Evolutionary conservation across 2,113 vertebrate species (phyloP).

Genomic region (Holacanthus passer): DNA sequence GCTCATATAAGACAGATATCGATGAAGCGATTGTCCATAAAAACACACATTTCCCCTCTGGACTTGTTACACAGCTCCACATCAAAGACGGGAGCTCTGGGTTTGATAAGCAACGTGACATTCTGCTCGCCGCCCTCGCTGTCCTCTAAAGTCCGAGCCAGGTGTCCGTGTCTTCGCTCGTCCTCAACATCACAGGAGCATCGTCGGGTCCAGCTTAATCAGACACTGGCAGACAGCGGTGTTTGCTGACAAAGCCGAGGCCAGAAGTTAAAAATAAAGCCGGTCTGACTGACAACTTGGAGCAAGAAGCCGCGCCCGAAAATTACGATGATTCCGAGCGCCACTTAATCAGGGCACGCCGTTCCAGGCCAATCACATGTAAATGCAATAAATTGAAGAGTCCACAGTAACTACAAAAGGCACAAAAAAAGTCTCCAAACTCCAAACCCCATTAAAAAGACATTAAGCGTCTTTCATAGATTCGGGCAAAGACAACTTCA

Average conservation of each 20-base stretch:
- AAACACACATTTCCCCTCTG: background rate
- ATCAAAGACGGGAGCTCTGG: background rate
- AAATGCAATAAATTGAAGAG: slow-evolving; percentile 59
- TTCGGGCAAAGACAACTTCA: slow-evolving; percentile 76
- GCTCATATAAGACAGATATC: background rate
- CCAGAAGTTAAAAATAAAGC: slow-evolving; percentile 32
- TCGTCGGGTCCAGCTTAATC: slow-evolving; percentile 3
- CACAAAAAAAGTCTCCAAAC: slow-evolving; percentile 64
- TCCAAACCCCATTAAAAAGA: slow-evolving; percentile 77
- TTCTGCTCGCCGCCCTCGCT: background rate
- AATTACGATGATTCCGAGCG: slow-evolving; percentile 29
- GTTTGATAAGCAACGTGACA: slow-evolving; percentile 14
- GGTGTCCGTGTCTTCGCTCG: background rate
- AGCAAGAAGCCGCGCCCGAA: background rate
- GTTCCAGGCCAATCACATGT: slow-evolving; percentile 63
- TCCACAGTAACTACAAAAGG: slow-evolving; percentile 65
- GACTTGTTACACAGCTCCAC: background rate
- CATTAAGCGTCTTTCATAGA: slow-evolving; percentile 73
- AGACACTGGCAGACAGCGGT: slow-evolving; percentile 7
- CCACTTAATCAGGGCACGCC: slow-evolving; percentile 65
- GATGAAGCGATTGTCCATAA: background rate
- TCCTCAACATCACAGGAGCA: slow-evolving; percentile 7
- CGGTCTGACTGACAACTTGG: slow-evolving; percentile 21
- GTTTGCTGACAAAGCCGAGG: slow-evolving; percentile 17
- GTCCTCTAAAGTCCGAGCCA: slow-evolving; percentile 4